Evolutionary conservation across 2,888 invertebrate species (phyloP), one percentile per base, ranked within the genome.

Genomic region (Patella ulyssiponensis): DNA sequence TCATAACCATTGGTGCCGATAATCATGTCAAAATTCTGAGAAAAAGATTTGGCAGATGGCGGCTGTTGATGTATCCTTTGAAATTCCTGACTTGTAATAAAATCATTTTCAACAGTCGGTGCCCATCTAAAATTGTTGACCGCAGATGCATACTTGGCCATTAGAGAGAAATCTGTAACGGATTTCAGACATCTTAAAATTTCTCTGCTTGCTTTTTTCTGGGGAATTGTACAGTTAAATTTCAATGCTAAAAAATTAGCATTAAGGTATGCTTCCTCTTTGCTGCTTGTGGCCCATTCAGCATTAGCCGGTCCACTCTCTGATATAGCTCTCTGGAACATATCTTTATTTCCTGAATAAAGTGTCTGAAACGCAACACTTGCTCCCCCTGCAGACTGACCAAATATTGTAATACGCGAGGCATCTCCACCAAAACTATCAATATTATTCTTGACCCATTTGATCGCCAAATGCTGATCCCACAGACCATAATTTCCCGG

Each of bases 241-340:
- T 64, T 64, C 23, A 20, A n/a, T 20, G 64, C 20, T n/a, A 64
- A 64, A 20, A 20, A 20, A 9, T 64, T 64, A 20, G 64, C 64
- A 64, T 64, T 64, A 3, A 20, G 2, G 12, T 20, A 64, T 12
- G 64, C 64, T 11, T 20, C 64, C 23, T n/a, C n/a, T 20, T n/a
- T 7, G 2, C 20, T 44, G 69, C 33, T 53, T 23, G 69, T 53
- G 14, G 96, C 97, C 98, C 98, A 98, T 0, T 97, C 96, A 9
- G 96, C 96, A 0, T 96, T 96, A 2, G 97, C 96, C 1, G 82
- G 74, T 5, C 86, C 85, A 56, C 87, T 86, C 70, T 86, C 80
- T 15, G 83, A 81, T 44, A 87, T 86, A 11, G 81, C 84, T 52
- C 85, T 71, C 14, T 84, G 82, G 69, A 86, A 85, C 7, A 84